Evolutionary conservation across 2,797 vertebrate species (phyloP).

Genomic region (Tachyglossus aculeatus): DNA sequence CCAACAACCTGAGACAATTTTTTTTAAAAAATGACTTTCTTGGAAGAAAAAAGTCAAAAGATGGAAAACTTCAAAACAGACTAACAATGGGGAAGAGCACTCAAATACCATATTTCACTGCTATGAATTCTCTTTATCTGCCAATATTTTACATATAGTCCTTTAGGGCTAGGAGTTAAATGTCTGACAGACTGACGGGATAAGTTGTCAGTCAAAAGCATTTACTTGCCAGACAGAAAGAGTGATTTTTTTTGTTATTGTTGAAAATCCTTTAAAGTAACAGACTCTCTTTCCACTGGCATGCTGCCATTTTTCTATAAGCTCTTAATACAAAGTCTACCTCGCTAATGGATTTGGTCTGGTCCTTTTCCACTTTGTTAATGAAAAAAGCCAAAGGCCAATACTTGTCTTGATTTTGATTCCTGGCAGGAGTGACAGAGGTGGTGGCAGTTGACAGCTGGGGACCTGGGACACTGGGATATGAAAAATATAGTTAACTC

Average conservation of each 20-base stretch:
- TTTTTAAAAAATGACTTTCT: constrained; percentile 27
- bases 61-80: constrained; percentile 26
- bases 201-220: constrained; percentile 46
- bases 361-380: constrained; percentile 82
- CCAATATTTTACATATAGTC: constrained; percentile 56
- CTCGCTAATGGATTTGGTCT: constrained; percentile 83
- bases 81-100: constrained; percentile 13
- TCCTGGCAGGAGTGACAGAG: constrained; percentile 21
- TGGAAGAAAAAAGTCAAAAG: constrained; percentile 5
- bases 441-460: constrained; percentile 56
- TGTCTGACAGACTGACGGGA: constrained; percentile 22
- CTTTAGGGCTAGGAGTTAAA: constrained; percentile 51
- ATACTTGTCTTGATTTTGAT: constrained; percentile 82
- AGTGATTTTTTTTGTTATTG: background rate
- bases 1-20: constrained; percentile 37
- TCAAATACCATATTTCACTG: constrained; percentile 45
- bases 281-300: constrained; percentile 29
- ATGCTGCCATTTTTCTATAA: constrained; percentile 70
- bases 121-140: constrained; percentile 44
- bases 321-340: constrained; percentile 78
- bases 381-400: constrained; percentile 88
- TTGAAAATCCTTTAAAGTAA: constrained; percentile 60
- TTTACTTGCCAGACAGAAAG: constrained; percentile 41
- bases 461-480: no score
- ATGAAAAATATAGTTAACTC: constrained; percentile 47